Evolutionary conservation across 2,888 invertebrate species (phyloP).

Genomic region (Argyra leucocephala): DNA sequence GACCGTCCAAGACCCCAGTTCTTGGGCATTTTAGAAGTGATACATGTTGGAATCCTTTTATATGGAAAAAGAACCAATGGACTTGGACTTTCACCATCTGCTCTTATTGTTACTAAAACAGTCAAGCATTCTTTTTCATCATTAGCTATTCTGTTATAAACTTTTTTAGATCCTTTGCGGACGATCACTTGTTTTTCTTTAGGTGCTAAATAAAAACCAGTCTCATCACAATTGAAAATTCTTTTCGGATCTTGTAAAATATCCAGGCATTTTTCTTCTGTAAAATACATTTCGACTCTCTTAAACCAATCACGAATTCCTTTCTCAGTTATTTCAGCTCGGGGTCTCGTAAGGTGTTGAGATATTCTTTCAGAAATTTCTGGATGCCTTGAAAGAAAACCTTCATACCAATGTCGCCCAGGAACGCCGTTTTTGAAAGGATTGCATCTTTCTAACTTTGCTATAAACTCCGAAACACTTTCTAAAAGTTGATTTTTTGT

Average conservation of each 20-base stretch:
- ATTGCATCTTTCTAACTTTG: no score
- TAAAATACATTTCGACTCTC: conserved; percentile 28
- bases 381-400: conserved; percentile 33
- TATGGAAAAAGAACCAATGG: conserved; percentile 10
- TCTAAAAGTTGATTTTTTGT: no score
- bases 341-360: conserved; percentile 29
- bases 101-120: conserved; percentile 7
- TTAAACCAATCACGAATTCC: conserved; percentile 31
- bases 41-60: not conserved
- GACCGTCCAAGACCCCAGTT: conserved; percentile 37
- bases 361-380: conserved; percentile 27
- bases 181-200: conserved; percentile 32
- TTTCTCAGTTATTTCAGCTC: conserved; percentile 30
- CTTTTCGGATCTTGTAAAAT: conserved; percentile 28
- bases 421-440: no score
- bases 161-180: not conserved
- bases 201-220: conserved; percentile 35
- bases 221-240: conserved; percentile 36
- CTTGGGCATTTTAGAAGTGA: not conserved
- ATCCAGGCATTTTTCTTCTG: conserved; percentile 23
- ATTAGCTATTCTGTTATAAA: not conserved
- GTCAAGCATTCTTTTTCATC: conserved; percentile 10
- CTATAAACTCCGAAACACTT: no score
- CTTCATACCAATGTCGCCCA: no score
- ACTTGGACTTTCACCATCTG: not conserved